Evolutionary conservation across 2,888 invertebrate genomes (phyloP).

Genomic region (Microplitis manilae): DNA sequence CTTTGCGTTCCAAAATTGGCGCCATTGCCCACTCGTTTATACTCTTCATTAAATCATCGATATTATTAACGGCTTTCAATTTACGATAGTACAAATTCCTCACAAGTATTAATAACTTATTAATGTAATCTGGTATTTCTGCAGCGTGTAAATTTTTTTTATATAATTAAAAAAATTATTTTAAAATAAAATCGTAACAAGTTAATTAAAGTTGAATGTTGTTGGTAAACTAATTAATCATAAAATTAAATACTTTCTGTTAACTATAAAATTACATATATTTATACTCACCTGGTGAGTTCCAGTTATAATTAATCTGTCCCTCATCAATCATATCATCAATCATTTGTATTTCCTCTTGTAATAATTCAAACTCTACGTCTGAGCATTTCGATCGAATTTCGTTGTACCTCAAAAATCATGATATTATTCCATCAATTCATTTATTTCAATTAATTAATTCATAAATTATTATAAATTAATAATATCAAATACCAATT

Average conservation of each 20-base stretch:
- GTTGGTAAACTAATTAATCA: slow-evolving; percentile 13
- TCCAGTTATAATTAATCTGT: slow-evolving; percentile 84
- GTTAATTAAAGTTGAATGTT: neutral
- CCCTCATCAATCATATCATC: slow-evolving; percentile 81
- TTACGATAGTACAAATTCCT: slow-evolving; percentile 82
- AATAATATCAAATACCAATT: slow-evolving; percentile 57
- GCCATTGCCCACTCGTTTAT: slow-evolving; percentile 81
- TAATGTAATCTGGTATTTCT: slow-evolving; percentile 80
- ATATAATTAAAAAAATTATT: neutral
- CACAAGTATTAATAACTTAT: slow-evolving; percentile 78
- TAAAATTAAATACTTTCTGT: neutral
- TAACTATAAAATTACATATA: slow-evolving; percentile 10
- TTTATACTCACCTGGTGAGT: slow-evolving; percentile 78
- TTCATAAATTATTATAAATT: neutral
- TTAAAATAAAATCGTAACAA: neutral
- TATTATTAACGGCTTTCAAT: slow-evolving; percentile 79
- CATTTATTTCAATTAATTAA: neutral
- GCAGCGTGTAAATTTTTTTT: slow-evolving; percentile 72
- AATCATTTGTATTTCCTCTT: slow-evolving; percentile 83
- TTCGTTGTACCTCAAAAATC: slow-evolving; percentile 82
- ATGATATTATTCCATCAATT: neutral
- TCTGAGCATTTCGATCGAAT: slow-evolving; percentile 81
- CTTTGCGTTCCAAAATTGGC: slow-evolving; percentile 84
- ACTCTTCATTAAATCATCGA: slow-evolving; percentile 74
- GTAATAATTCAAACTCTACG: slow-evolving; percentile 85